These are phyloP conservation scores for Rhorus exstirpatorius DNA, from an alignment of 2,888 invertebrate genomes.

Conservation along the genomic window DNA sequence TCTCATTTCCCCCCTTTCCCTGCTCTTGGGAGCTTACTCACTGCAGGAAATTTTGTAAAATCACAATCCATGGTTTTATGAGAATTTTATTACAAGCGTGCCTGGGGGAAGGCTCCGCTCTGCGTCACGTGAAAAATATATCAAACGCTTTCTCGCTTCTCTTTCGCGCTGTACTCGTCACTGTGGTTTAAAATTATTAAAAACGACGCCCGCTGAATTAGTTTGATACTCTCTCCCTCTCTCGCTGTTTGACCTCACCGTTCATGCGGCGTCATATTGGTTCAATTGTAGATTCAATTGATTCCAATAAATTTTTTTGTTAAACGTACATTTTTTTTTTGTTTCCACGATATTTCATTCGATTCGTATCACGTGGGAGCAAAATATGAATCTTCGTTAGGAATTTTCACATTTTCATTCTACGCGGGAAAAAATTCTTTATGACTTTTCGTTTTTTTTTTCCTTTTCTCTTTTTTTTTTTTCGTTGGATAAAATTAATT, in stretches of 20 bases:
- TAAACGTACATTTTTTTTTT: constrained; percentile 3
- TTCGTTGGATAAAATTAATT: no score
- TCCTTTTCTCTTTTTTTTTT: no score
- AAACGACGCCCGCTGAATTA: constrained; percentile 59
- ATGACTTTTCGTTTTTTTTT: no score
- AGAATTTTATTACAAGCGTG: neutral
- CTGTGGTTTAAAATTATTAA: constrained; percentile 52
- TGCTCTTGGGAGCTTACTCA: no score
- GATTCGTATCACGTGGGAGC: no score
- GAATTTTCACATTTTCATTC: neutral
- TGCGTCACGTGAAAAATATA: constrained; percentile 16
- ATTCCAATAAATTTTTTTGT: constrained; percentile 55
- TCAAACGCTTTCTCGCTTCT: constrained; percentile 39
- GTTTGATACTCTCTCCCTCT: constrained; percentile 50
- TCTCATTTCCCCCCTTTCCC: no score
- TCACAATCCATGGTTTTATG: constrained; percentile 68
- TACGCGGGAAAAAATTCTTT: no score
- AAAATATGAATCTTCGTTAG: no score
- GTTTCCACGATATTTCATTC: no score
- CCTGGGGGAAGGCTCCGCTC: no score
- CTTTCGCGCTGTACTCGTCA: constrained; percentile 25
- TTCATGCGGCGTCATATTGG: no score
- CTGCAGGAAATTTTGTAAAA: constrained; percentile 61
- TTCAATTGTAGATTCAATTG: constrained; percentile 69
- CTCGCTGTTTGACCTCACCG: constrained; percentile 53